Percentiles rank a stretch among this genome's conserved stretches.
These are phyloP conservation scores for Ypsolopha sequella DNA, from an alignment of 2,888 invertebrate genomes.

Conservation along the genomic window DNA sequence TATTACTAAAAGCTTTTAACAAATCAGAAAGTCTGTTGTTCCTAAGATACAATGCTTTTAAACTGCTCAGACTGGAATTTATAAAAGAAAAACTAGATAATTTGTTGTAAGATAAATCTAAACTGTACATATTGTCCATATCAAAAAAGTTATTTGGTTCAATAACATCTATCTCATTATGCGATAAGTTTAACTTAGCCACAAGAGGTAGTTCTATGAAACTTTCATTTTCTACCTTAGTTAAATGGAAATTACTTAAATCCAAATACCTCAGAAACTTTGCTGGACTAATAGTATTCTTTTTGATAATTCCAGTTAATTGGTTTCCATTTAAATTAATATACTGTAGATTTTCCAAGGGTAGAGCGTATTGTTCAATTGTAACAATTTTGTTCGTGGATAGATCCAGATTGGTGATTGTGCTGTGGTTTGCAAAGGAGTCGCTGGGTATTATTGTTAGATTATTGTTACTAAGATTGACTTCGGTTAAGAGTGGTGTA, in stretches of 20 bases:
- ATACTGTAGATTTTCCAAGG: slow-evolving; percentile 41
- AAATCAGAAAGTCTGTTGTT: slow-evolving; percentile 30
- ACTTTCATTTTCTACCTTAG: slow-evolving; percentile 29
- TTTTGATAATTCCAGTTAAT: slow-evolving; percentile 27
- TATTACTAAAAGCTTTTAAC: slow-evolving; percentile 5
- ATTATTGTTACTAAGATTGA: slow-evolving; percentile 38
- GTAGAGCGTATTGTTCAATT: slow-evolving; percentile 35
- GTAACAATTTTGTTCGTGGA: slow-evolving; percentile 35
- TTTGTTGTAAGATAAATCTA: slow-evolving; percentile 45
- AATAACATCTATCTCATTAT: slow-evolving; percentile 35
- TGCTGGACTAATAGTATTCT: slow-evolving; percentile 39
- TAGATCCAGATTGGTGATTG: slow-evolving; percentile 35
- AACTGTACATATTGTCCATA: slow-evolving; percentile 38
- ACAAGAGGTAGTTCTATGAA: slow-evolving; percentile 40
- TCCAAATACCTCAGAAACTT: slow-evolving; percentile 39
- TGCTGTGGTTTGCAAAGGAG: slow-evolving; percentile 28
- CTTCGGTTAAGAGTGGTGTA: slow-evolving; percentile 28
- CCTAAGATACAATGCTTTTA: slow-evolving; percentile 40
- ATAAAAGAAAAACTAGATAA: slow-evolving; percentile 26
- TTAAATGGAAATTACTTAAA: slow-evolving; percentile 35
- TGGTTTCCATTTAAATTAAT: slow-evolving; percentile 33
- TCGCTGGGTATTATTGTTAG: slow-evolving; percentile 21
- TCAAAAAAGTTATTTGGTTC: slow-evolving; percentile 30
- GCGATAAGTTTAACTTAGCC: slow-evolving; percentile 40
- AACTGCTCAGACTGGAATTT: slow-evolving; percentile 21